A percentile compares a stretch with the other conserved stretches of the same genome.
Evolutionary conservation across 2,113 vertebrate genomes (phyloP).

Genomic region (Pavo muticus): DNA sequence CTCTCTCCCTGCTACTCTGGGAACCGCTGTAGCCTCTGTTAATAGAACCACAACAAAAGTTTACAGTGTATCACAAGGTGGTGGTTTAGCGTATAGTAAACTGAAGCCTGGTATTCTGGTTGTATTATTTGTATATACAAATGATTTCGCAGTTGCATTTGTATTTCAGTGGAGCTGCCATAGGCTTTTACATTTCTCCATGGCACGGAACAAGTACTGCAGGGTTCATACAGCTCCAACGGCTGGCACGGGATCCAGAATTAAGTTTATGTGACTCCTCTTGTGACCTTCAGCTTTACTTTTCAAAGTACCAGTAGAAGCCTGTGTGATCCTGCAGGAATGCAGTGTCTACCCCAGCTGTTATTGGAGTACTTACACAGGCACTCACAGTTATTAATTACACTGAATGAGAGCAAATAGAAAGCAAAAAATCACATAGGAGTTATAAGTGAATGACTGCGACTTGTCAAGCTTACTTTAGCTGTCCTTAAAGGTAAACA

Average conservation of each 20-base stretch:
- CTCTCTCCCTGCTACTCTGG: not conserved
- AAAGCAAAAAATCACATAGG: not conserved
- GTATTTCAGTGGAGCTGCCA: not conserved
- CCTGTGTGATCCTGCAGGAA: not conserved
- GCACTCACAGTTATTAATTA: not conserved
- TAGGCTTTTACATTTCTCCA: not conserved
- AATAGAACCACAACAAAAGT: not conserved
- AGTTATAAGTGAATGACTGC: not conserved
- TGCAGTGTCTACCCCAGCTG: not conserved
- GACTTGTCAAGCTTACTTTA: not conserved
- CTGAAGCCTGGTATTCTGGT: not conserved
- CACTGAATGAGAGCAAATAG: not conserved
- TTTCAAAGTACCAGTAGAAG: not conserved
- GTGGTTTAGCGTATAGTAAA: not conserved
- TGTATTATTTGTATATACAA: not conserved
- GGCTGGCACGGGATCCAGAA: not conserved
- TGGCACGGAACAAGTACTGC: not conserved
- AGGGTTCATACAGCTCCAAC: not conserved
- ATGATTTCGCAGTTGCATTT: not conserved
- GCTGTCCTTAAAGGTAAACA: not conserved
- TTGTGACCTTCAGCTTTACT: not conserved
- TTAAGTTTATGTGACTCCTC: not conserved
- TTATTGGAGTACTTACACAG: not conserved
- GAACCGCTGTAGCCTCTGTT: not conserved
- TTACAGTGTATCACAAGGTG: not conserved